A percentile compares a stretch with the other conserved stretches of the same genome.
phyloP scores from a whole-genome alignment of 2,113 vertebrate species.

The Recurvirostra avosetta region DNA sequence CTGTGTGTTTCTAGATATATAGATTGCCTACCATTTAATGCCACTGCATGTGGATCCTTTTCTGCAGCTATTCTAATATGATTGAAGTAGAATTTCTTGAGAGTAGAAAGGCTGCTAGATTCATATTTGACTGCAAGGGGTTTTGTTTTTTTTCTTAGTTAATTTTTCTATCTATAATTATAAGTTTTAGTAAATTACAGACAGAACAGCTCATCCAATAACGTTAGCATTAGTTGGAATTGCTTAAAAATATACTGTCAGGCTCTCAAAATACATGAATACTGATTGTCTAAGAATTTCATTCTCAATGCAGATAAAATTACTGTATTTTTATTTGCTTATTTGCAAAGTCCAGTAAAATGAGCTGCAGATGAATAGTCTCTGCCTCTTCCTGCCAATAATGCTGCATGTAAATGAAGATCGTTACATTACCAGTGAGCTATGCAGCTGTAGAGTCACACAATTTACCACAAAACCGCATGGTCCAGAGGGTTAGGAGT shows the following conservation, averaged over 20 bases:
- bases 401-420: background rate
- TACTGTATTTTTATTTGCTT: background rate
- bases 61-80: background rate
- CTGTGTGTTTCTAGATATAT: background rate
- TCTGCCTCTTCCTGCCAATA: background rate
- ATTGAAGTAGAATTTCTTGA: background rate
- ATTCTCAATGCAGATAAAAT: background rate
- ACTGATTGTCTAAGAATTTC: background rate
- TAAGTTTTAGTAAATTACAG: background rate
- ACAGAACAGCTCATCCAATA: background rate
- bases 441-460: background rate
- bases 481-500: background rate
- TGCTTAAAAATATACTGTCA: background rate
- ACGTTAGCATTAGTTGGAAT: background rate
- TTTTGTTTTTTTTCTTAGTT: background rate
- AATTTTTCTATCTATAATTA: background rate
- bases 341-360: background rate
- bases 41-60: background rate
- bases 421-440: background rate
- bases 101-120: background rate
- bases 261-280: background rate
- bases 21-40: background rate
- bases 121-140: background rate
- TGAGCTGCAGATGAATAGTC: background rate
- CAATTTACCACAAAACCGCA: background rate